phyloP scores from a whole-genome alignment of 2,797 vertebrate species.

The Amniataba percoides region DNA sequence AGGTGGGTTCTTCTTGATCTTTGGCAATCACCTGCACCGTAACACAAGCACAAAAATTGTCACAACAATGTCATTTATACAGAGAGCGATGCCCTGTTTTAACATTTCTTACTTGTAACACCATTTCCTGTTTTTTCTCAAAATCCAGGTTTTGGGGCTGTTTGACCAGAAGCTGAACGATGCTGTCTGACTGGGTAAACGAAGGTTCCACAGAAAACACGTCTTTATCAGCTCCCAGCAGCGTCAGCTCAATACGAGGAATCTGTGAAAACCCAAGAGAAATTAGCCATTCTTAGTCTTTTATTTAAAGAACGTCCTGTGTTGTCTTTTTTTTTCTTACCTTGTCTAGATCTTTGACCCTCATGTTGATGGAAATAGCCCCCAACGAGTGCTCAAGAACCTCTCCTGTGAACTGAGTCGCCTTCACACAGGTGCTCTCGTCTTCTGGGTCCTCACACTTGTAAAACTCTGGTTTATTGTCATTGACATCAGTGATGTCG shows the following conservation, averaged over 20 bases:
- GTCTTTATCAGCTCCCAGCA: conserved; percentile 79
- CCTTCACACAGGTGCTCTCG: conserved; percentile 64
- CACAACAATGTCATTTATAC: background rate
- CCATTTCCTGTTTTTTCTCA: conserved; percentile 82
- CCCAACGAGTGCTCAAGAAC: conserved; percentile 87
- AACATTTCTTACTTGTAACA: conserved; percentile 84
- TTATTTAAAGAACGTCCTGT: background rate
- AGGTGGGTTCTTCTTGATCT: conserved; percentile 71
- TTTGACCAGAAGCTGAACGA: conserved; percentile 87
- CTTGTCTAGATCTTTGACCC: conserved; percentile 88
- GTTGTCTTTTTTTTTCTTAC: conserved; percentile 66
- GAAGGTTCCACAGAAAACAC: conserved; percentile 87
- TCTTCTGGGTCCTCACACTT: conserved; percentile 71
- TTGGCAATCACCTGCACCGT: conserved; percentile 87
- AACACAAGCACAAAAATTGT: conserved; percentile 18
- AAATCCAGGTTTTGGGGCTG: conserved; percentile 86
- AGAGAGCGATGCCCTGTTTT: background rate
- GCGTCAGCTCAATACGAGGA: conserved; percentile 80
- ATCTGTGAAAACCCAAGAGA: conserved; percentile 75
- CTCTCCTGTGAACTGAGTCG: conserved; percentile 79
- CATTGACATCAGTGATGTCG: conserved; percentile 89
- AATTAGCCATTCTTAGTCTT: background rate
- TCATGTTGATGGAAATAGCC: conserved; percentile 85
- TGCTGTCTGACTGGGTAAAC: conserved; percentile 55
- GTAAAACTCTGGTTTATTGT: conserved; percentile 92